These are phyloP conservation scores for Oxyruncus cristatus DNA, from an alignment of 2,113 vertebrate genomes.

Conservation along the genomic window DNA sequence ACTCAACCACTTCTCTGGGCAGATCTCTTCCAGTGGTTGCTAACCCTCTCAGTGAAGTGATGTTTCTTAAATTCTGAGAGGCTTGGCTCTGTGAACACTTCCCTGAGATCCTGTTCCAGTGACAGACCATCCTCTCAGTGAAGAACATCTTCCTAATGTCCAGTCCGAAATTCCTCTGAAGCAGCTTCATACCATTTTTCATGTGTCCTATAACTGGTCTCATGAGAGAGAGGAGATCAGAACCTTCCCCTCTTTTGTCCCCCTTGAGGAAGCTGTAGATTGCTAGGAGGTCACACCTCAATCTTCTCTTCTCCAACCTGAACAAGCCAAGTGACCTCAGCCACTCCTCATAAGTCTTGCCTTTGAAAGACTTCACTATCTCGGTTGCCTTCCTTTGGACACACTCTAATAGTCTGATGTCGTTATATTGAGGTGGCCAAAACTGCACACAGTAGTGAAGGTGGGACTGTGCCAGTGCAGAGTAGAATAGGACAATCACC, in stretches of 20 bases:
- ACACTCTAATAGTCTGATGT: background rate
- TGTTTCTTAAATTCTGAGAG: background rate
- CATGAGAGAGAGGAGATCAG: background rate
- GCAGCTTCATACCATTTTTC: background rate
- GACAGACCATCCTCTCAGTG: background rate
- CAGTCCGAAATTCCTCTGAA: background rate
- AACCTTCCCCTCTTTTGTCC: background rate
- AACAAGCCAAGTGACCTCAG: background rate
- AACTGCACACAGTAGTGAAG: background rate
- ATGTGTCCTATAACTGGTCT: background rate
- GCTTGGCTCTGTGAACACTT: background rate
- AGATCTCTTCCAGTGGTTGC: background rate
- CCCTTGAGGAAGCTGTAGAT: background rate
- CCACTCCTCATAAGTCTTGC: background rate
- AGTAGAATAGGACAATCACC: background rate
- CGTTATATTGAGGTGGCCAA: background rate
- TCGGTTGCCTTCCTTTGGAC: background rate
- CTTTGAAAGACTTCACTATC: background rate
- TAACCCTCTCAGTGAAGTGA: background rate
- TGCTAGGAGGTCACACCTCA: background rate
- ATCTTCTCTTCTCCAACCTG: background rate
- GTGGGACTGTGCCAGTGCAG: too few relatives aligned
- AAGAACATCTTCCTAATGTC: background rate
- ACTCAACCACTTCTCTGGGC: background rate
- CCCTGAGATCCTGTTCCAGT: background rate